These are phyloP conservation scores for Actinostola sp. DNA, from an alignment of 92 coral and sea anemone species.

Conservation along the genomic window DNA sequence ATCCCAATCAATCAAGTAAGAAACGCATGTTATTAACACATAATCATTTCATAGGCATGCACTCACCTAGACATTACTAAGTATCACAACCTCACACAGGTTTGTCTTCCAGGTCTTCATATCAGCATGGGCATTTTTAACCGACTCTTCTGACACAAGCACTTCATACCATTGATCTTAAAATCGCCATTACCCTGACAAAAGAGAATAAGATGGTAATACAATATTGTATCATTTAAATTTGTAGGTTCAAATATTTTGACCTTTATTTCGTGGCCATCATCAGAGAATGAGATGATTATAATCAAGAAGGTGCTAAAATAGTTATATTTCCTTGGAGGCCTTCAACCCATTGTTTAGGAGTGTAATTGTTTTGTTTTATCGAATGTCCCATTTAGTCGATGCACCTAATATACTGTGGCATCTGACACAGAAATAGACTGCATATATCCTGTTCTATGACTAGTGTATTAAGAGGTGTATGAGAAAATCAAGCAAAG, in stretches of 20 bases:
- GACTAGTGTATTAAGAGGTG: no score
- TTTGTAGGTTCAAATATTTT: neutral
- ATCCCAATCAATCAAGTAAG: neutral
- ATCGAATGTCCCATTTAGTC: no score
- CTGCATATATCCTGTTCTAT: no score
- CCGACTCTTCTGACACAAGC: conserved; percentile 11
- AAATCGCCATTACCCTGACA: conserved; percentile 1
- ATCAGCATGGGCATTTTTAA: conserved; percentile 26
- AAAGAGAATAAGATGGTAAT: conserved; percentile 9
- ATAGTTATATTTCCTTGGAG: no score
- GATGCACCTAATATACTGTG: no score
- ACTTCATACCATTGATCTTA: neutral
- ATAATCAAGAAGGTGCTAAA: no score
- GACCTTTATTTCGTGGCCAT: no score
- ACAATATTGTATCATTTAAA: neutral
- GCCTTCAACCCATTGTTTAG: no score
- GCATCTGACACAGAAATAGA: no score
- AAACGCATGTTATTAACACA: neutral
- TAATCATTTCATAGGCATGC: neutral
- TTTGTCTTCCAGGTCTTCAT: conserved; percentile 19
- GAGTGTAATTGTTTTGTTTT: no score
- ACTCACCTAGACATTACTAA: conserved; percentile 1
- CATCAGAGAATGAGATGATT: no score
- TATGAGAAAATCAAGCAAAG: no score
- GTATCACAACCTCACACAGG: conserved; percentile 5